These are phyloP conservation scores for Penaeus japonicus DNA, from an alignment of 1,140 invertebrate species.

Conservation along the genomic window DNA sequence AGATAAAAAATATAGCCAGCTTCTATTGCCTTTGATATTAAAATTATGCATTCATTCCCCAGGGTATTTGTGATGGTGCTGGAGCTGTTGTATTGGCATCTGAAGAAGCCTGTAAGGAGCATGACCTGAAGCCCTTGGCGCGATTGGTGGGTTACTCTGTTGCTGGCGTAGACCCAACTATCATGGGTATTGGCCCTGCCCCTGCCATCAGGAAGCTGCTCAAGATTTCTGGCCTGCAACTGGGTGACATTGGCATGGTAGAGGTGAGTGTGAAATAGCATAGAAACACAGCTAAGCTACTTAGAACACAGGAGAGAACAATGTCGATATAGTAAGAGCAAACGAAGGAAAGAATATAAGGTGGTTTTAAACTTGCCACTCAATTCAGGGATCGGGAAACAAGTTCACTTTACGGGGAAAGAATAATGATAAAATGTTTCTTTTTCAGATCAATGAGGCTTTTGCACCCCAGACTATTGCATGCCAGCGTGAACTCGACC, in stretches of 20 bases:
- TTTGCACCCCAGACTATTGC: slow-evolving; percentile 92
- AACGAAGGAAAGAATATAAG: not conserved
- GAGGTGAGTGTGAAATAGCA: slow-evolving; percentile 73
- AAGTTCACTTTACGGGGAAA: not conserved
- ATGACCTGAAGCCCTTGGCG: slow-evolving; percentile 82
- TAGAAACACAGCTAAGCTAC: too few relatives aligned
- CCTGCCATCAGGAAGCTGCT: slow-evolving; percentile 88
- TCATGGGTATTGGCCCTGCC: slow-evolving; percentile 89
- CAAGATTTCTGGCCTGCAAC: slow-evolving; percentile 74
- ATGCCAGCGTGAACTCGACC: slow-evolving; percentile 82
- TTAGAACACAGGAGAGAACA: not conserved
- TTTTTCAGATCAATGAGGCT: slow-evolving; percentile 90
- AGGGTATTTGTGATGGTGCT: slow-evolving; percentile 97
- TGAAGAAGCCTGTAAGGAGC: slow-evolving; percentile 84
- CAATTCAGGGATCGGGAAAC: too few relatives aligned
- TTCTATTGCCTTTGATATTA: too few relatives aligned
- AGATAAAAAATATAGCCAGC: too few relatives aligned
- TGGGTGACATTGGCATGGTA: slow-evolving; percentile 90
- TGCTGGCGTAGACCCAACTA: slow-evolving; percentile 84
- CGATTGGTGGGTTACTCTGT: slow-evolving; percentile 78
- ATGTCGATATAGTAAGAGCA: not conserved
- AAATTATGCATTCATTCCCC: slow-evolving; percentile 57
- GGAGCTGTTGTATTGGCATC: slow-evolving; percentile 88
- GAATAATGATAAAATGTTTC: not conserved
- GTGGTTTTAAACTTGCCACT: too few relatives aligned